Percentiles rank a stretch among this genome's conserved stretches.
phyloP scores from a whole-genome alignment of 2,113 vertebrate species.

The Charadrius vociferus region DNA sequence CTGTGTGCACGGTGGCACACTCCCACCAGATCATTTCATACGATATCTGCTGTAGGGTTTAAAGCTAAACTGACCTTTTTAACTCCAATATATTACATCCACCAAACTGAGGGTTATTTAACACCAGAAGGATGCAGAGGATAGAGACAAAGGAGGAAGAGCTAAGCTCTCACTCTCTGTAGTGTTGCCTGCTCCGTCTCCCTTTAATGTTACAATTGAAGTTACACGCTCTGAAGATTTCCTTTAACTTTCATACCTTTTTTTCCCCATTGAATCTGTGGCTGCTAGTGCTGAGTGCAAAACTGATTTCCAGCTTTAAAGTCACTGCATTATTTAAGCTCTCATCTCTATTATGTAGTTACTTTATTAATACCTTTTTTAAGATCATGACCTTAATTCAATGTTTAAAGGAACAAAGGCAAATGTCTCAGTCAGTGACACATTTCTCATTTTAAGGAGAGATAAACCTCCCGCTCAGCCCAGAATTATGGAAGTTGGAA shows the following conservation, averaged over 20 bases:
- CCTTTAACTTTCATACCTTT: neutral
- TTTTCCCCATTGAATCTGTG: neutral
- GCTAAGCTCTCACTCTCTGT: neutral
- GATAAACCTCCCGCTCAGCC: neutral
- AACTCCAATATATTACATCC: neutral
- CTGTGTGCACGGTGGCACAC: neutral
- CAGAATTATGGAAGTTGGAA: conserved; percentile 10
- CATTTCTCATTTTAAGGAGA: conserved; percentile 15
- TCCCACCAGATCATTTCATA: conserved; percentile 19
- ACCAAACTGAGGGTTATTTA: neutral
- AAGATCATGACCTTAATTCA: conserved; percentile 52
- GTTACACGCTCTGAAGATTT: conserved; percentile 23
- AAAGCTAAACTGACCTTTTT: conserved; percentile 24
- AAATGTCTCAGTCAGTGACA: conserved; percentile 4
- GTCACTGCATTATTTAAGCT: conserved; percentile 36
- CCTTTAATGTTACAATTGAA: neutral
- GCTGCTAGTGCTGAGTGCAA: neutral
- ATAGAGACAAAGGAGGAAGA: neutral
- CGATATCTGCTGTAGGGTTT: neutral
- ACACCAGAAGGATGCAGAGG: neutral
- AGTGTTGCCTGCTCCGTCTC: neutral
- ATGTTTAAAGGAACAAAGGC: conserved; percentile 37
- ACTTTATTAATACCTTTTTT: conserved; percentile 42
- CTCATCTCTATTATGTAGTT: conserved; percentile 6
- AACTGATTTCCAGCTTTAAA: conserved; percentile 29